phyloP scores from a whole-genome alignment of 53 echinoderm and acorn worm species.

The Henricia sp. region DNA sequence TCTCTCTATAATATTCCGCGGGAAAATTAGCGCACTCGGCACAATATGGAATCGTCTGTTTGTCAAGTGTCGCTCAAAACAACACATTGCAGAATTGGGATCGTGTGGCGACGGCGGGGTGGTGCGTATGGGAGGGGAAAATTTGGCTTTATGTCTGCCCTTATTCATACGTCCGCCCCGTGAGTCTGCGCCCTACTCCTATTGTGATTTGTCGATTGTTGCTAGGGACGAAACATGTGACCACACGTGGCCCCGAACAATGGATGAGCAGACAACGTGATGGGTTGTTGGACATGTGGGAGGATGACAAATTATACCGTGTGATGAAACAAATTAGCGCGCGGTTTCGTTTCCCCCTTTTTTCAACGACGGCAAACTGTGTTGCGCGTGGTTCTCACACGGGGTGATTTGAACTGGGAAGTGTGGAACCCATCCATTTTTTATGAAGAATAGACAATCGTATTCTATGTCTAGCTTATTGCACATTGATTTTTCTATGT shows the following conservation, averaged over 20 bases:
- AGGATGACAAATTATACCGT: background rate
- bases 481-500: slow-evolving; percentile 34
- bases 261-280: slow-evolving; percentile 37
- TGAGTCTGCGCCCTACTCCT: slow-evolving; percentile 29
- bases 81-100: slow-evolving; percentile 10
- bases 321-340: too few relatives aligned
- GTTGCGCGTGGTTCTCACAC: background rate
- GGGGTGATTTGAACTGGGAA: background rate
- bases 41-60: slow-evolving; percentile 50
- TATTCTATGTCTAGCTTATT: background rate
- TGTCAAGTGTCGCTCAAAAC: slow-evolving; percentile 43
- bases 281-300: slow-evolving; percentile 44
- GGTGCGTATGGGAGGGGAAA: slow-evolving; percentile 10
- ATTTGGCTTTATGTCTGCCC: slow-evolving; percentile 44
- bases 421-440: too few relatives aligned
- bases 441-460: slow-evolving; percentile 2
- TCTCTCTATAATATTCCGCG: slow-evolving; percentile 12
- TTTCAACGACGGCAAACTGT: background rate
- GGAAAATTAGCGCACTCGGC: slow-evolving; percentile 33
- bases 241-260: slow-evolving; percentile 58
- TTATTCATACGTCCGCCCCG: slow-evolving; percentile 51
- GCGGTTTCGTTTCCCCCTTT: too few relatives aligned
- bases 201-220: slow-evolving; percentile 42
- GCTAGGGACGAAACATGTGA: slow-evolving; percentile 46
- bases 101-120: background rate